phyloP scores from a whole-genome alignment of 2,797 vertebrate species.

The Squalus acanthias region DNA sequence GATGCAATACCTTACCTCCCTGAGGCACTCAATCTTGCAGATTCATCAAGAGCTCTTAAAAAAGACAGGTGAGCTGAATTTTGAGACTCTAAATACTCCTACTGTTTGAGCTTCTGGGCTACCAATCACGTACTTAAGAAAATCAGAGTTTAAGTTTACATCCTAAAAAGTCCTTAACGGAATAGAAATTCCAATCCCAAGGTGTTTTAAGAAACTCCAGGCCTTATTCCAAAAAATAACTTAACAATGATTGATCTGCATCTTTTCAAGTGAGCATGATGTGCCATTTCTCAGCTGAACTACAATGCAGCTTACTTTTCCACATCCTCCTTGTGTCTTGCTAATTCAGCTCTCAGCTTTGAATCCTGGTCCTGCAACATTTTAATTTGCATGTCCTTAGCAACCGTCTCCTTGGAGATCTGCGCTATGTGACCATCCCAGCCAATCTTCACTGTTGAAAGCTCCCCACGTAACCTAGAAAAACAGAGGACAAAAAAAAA shows the following conservation, averaged over 20 bases:
- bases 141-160: background rate
- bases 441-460: constrained; percentile 49
- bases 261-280: background rate
- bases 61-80: background rate
- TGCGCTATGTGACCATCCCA: constrained; percentile 62
- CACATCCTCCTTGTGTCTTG: constrained; percentile 58
- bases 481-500: background rate
- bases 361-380: constrained; percentile 50
- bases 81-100: background rate
- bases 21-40: background rate
- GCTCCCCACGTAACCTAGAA: constrained; percentile 58
- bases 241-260: background rate
- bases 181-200: background rate
- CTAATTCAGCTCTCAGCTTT: constrained; percentile 56
- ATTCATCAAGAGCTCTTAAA: background rate
- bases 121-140: background rate
- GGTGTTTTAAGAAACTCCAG: background rate
- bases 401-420: constrained; percentile 57
- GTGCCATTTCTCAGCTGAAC: background rate
- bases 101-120: background rate
- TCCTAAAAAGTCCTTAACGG: background rate
- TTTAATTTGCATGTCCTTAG: constrained; percentile 64
- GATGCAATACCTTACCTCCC: background rate
- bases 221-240: background rate
- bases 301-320: constrained; percentile 55